A percentile compares a stretch with the other conserved stretches of the same genome.
These are phyloP conservation scores for Autographa pulchrina DNA, from an alignment of 2,888 invertebrate species.

Conservation along the genomic window DNA sequence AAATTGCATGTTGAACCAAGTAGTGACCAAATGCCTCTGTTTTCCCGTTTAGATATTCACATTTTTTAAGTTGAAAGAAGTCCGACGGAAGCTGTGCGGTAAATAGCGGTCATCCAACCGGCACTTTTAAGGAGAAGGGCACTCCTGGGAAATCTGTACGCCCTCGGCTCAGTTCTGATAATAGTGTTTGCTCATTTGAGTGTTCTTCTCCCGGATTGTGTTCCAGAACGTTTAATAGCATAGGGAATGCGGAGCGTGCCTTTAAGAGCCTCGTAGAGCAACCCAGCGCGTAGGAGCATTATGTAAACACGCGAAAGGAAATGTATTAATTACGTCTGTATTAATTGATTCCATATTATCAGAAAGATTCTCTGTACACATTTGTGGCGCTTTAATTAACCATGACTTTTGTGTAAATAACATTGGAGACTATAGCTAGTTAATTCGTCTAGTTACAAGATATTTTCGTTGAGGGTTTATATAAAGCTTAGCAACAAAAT, in stretches of 20 bases:
- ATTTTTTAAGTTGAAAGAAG: conserved; percentile 64
- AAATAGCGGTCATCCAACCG: conserved; percentile 81
- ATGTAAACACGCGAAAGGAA: conserved; percentile 48
- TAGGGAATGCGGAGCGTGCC: conserved; percentile 62
- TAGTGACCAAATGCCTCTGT: conserved; percentile 35
- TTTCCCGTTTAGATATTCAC: conserved; percentile 50
- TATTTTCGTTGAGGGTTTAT: conserved; percentile 17
- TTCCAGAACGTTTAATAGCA: conserved; percentile 73
- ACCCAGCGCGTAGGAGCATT: conserved; percentile 39
- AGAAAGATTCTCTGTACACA: not conserved
- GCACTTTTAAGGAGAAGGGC: conserved; percentile 84
- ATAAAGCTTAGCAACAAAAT: conserved; percentile 39
- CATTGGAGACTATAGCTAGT: not conserved
- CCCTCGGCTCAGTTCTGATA: conserved; percentile 78
- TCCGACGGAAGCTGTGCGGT: conserved; percentile 66
- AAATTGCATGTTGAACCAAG: not conserved
- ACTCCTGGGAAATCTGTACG: conserved; percentile 86
- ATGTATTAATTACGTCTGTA: conserved; percentile 44
- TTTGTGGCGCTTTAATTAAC: not conserved
- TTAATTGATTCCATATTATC: conserved; percentile 31
- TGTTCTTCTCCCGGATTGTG: conserved; percentile 81
- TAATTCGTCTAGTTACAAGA: not conserved
- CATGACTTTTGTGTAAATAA: not conserved
- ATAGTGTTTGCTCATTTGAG: conserved; percentile 89
- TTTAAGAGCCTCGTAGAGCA: conserved; percentile 58